Evolutionary conservation across 2,888 invertebrate genomes (phyloP), one percentile per base, ranked within the genome.

Genomic region (Habroteleia sp.): DNA sequence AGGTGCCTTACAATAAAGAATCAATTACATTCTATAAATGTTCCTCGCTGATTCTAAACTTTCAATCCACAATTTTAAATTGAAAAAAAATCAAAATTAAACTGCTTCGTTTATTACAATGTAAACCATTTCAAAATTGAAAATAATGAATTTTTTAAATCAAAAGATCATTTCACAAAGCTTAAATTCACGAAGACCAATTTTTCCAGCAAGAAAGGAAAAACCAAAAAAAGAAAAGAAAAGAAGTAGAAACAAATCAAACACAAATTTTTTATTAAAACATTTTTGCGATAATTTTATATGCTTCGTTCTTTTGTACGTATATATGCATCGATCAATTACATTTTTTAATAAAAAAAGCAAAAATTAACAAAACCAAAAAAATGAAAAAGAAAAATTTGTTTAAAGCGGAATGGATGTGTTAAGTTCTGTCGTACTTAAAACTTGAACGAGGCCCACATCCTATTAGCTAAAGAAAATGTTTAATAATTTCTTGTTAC

Each of bases 401-500:
- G 39, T 46, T 46, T 17, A 14, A 48, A 14, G 23, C 10, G 16
- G 11, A 56, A 58, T 14, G 48, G 68, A 50, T 58, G 68, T 37
- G 14, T 25, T 6, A 20, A n/a, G 33, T 52, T 52, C 7, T 25
- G 8, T 63, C 29, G 66, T 56, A 66, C 66, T 66, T 66, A 56
- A 54, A 42, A 33, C 16, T 50, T 37, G 27, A 37, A 29, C 16
- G 11, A 27, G 17, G 13, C 4, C 35, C 63, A 65, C 52, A 54
- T 65, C 65, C 54, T 1, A n/a, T 46, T 39, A 39, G 48, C 20
- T 37, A 50, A 35, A 17, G 31, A 41, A 25, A 44, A 58, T 60
- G 68, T 60, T 60, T 42, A 60, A 69, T 58, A 29, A 69, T 58
- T 69, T 69, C 58, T 69, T 69, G 68, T 66, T 65, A 65, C 25